These are phyloP conservation scores for Ochropleura leucogaster DNA, from an alignment of 2,888 invertebrate species.

Conservation along the genomic window DNA sequence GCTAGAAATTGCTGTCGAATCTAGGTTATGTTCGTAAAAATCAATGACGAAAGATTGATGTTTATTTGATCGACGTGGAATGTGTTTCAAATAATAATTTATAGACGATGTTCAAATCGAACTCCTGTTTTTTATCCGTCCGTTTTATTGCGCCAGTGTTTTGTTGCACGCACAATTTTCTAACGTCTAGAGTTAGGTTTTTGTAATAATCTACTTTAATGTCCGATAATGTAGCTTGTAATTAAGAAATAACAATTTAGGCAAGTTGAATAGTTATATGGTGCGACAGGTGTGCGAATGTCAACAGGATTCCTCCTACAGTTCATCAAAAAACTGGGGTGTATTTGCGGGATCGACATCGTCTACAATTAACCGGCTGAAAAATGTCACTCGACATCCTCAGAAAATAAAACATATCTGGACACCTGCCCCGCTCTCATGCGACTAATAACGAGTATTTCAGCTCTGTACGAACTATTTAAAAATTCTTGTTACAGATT, in stretches of 20 bases:
- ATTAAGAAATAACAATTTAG: conserved; percentile 64
- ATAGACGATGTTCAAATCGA: conserved; percentile 65
- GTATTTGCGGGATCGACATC: conserved; percentile 75
- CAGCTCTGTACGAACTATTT: conserved; percentile 64
- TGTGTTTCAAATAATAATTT: conserved; percentile 69
- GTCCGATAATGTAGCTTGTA: conserved; percentile 6
- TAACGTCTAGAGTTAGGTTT: conserved; percentile 34
- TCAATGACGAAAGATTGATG: conserved; percentile 71
- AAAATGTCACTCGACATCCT: conserved; percentile 87
- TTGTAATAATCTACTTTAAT: conserved; percentile 19
- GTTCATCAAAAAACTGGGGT: conserved; percentile 83
- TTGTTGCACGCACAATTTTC: conserved; percentile 43
- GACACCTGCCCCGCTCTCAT: conserved; percentile 79
- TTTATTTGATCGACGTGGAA: conserved; percentile 71
- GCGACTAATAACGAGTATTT: conserved; percentile 71
- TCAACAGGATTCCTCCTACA: conserved; percentile 78
- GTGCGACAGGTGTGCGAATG: conserved; percentile 78
- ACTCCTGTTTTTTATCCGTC: conserved; percentile 58
- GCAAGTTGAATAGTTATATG: conserved; percentile 65
- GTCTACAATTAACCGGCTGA: conserved; percentile 84
- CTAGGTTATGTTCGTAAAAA: conserved; percentile 65
- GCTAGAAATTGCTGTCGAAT: conserved; percentile 60
- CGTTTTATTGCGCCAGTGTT: conserved; percentile 51
- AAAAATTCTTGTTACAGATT: conserved; percentile 64
- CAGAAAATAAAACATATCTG: conserved; percentile 78